Evolutionary conservation across 2,888 invertebrate species (phyloP).

Genomic region (Nineta flava): DNA sequence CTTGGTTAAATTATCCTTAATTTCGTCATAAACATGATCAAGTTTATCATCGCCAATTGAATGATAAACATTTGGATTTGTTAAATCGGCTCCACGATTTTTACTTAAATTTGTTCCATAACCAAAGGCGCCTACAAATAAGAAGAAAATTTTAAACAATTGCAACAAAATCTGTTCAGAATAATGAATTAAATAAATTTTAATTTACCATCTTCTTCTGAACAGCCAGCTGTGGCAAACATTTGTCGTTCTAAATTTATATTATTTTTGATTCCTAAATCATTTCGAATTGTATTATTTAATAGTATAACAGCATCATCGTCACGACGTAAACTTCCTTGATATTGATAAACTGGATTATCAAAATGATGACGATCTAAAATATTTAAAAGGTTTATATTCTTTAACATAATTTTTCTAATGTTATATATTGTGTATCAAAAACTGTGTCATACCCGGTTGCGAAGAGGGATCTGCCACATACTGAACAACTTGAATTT

Average conservation of each 20-base stretch:
- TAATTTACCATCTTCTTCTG: conserved; percentile 28
- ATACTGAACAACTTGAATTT: conserved; percentile 78
- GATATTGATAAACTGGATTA: conserved; percentile 78
- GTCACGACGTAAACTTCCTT: conserved; percentile 32
- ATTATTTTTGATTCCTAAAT: conserved; percentile 39
- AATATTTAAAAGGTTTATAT: conserved; percentile 13
- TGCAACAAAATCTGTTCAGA: not conserved
- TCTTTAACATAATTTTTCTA: not conserved
- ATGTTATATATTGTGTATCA: no score
- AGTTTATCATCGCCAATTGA: conserved; percentile 60
- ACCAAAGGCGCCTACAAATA: conserved; percentile 32
- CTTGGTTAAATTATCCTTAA: conserved; percentile 59
- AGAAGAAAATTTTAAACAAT: conserved; percentile 4
- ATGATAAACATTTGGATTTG: conserved; percentile 76
- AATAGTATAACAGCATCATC: conserved; percentile 38
- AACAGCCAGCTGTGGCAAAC: conserved; percentile 31
- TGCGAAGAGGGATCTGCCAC: conserved; percentile 58
- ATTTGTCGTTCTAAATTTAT: conserved; percentile 41
- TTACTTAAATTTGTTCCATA: conserved; percentile 51
- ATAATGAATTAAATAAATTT: not conserved
- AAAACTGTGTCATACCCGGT: conserved; percentile 29
- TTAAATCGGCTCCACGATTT: conserved; percentile 70
- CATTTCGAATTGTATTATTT: conserved; percentile 43
- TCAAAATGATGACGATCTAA: conserved; percentile 76
- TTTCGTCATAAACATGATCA: conserved; percentile 81